Conservation (phyloP, 1,140 invertebrate species). For the Acromyrmex echinatior region DNA sequence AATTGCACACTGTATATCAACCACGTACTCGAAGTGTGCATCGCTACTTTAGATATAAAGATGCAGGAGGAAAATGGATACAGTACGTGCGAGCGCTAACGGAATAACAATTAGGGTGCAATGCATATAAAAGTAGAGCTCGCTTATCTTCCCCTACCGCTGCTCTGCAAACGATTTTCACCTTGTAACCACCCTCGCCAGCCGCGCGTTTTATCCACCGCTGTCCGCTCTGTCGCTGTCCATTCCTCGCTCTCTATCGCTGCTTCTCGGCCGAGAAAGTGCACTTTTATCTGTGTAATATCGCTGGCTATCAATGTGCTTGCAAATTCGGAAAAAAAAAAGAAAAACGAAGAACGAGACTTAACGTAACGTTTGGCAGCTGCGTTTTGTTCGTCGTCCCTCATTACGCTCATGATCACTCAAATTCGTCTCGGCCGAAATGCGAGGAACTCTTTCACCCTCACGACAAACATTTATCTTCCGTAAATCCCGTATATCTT, state of each 20-base stretch:
- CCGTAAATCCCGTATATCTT: slow-evolving; percentile 27
- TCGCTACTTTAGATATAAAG: slow-evolving; percentile 70
- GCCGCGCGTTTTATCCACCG: slow-evolving; percentile 62
- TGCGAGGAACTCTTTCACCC: slow-evolving; percentile 18
- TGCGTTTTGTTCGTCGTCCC: slow-evolving; percentile 66
- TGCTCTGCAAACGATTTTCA: slow-evolving; percentile 71
- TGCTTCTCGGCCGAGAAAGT: slow-evolving; percentile 68
- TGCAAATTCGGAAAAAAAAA: slow-evolving; percentile 48
- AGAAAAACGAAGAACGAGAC: slow-evolving; percentile 50
- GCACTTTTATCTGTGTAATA: slow-evolving; percentile 60
- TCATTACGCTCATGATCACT: slow-evolving; percentile 48
- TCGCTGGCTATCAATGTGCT: slow-evolving; percentile 69
- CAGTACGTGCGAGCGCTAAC: slow-evolving; percentile 19
- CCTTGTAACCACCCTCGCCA: slow-evolving; percentile 52
- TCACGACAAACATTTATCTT: slow-evolving; percentile 35
- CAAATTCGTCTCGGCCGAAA: slow-evolving; percentile 27
- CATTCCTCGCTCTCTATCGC: slow-evolving; percentile 38
- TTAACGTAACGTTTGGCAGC: slow-evolving; percentile 62
- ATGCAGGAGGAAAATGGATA: slow-evolving; percentile 62
- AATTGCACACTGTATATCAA: slow-evolving; percentile 76
- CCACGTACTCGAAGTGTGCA: slow-evolving; percentile 50
- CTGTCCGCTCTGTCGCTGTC: slow-evolving; percentile 19
- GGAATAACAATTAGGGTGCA: slow-evolving; percentile 72
- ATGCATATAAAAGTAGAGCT: slow-evolving; percentile 72
- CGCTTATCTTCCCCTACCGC: slow-evolving; percentile 68